Percentiles rank a stretch among this genome's conserved stretches.
Conservation (phyloP, 2,797 vertebrate genomes). For the Poeciliopsis paucimaculata region DNA sequence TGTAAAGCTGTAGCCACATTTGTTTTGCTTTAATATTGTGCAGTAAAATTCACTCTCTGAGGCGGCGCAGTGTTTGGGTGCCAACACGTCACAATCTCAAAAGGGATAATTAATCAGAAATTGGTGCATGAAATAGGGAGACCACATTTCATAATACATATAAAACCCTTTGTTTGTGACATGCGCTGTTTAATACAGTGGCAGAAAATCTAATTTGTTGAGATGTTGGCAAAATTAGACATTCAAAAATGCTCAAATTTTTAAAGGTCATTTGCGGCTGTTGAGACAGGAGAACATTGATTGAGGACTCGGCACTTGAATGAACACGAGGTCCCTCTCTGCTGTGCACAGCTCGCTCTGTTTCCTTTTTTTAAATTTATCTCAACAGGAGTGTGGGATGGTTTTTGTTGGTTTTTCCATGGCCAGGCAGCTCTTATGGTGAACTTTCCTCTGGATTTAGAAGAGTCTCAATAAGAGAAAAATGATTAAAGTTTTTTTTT, state of each 20-base stretch:
- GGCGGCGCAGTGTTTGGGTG: slow-evolving; percentile 37
- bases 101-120: slow-evolving; percentile 74
- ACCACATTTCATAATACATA: slow-evolving; percentile 53
- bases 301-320: slow-evolving; percentile 37
- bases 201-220: slow-evolving; percentile 51
- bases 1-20: slow-evolving; percentile 47
- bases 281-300: slow-evolving; percentile 23
- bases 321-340: slow-evolving; percentile 16
- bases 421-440: neutral
- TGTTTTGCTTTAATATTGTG: slow-evolving; percentile 38
- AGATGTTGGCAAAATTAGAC: slow-evolving; percentile 62
- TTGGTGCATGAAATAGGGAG: slow-evolving; percentile 73
- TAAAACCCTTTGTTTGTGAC: slow-evolving; percentile 52
- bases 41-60: slow-evolving; percentile 26
- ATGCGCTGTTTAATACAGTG: slow-evolving; percentile 56
- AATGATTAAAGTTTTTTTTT: slow-evolving; percentile 1
- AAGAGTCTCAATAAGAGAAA: neutral
- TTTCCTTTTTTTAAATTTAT: slow-evolving; percentile 10
- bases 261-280: slow-evolving; percentile 43
- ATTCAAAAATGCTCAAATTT: slow-evolving; percentile 48
- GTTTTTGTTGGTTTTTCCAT: neutral
- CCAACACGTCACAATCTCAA: slow-evolving; percentile 59
- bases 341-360: slow-evolving; percentile 2
- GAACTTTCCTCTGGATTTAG: slow-evolving; percentile 4
- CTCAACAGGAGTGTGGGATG: neutral